A percentile compares a stretch with the other conserved stretches of the same genome.
Evolutionary conservation across 1,140 invertebrate genomes (phyloP).

Genomic region (Chymomyza costata): DNA sequence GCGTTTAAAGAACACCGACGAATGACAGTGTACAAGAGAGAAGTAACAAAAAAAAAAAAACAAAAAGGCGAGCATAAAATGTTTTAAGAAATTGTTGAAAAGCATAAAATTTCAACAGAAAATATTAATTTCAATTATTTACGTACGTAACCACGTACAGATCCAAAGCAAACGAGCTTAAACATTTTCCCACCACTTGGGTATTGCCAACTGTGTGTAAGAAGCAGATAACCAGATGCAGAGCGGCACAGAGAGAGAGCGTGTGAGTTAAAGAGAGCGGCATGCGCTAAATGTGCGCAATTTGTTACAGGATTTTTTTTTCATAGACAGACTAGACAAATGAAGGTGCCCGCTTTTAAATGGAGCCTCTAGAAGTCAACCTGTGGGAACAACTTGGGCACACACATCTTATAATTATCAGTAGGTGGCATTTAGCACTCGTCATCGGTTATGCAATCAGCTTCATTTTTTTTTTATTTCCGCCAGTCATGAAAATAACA

Average conservation of each 20-base stretch:
- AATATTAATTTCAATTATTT: conserved; percentile 70
- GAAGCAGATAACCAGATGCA: too few relatives aligned
- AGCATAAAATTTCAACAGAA: conserved; percentile 45
- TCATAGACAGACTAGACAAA: not conserved
- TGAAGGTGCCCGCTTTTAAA: not conserved
- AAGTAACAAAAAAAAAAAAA: too few relatives aligned
- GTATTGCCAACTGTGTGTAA: too few relatives aligned
- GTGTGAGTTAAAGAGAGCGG: conserved; percentile 16
- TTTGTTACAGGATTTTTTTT: conserved; percentile 67
- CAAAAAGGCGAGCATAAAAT: conserved; percentile 45
- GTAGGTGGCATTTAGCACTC: conserved; percentile 56
- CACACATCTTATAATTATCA: conserved; percentile 54
- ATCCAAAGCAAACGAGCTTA: too few relatives aligned
- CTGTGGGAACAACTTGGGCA: conserved; percentile 32
- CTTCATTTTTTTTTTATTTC: too few relatives aligned
- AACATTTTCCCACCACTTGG: conserved; percentile 27
- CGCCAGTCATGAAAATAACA: conserved; percentile 27
- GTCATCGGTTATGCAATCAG: conserved; percentile 19
- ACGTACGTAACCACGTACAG: conserved; percentile 30
- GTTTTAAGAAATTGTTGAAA: conserved; percentile 49
- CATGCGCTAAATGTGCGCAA: conserved; percentile 64
- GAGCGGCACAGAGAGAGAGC: conserved; percentile 12
- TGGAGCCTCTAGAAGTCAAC: conserved; percentile 26
- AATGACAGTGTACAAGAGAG: too few relatives aligned
- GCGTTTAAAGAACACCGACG: conserved; percentile 54